Conservation (phyloP, 2,888 invertebrate genomes). For the Drosophila picticornis region DNA sequence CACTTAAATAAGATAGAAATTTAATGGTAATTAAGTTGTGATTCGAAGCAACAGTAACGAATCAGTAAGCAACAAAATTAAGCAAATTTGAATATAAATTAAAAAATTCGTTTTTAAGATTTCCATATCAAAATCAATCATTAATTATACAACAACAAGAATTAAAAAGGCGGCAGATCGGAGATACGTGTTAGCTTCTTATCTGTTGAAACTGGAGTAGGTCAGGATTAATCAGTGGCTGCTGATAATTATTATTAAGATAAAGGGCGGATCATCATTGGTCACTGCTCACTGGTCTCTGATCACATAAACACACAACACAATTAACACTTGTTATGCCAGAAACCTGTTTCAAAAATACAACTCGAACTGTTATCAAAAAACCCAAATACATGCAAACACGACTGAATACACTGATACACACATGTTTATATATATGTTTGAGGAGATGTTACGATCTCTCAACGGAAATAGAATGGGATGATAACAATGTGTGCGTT, state of each 20-base stretch:
- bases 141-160: not conserved
- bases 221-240: not conserved
- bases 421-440: not conserved
- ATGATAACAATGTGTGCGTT: conserved; percentile 36
- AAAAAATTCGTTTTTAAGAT: conserved; percentile 30
- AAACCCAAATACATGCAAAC: not conserved
- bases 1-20: not conserved
- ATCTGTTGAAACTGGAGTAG: not conserved
- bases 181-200: not conserved
- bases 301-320: conserved; percentile 12
- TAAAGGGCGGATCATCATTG: not conserved
- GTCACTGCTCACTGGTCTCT: conserved; percentile 1
- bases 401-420: not conserved
- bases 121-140: not conserved
- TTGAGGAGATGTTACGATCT: conserved; percentile 17
- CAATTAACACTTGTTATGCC: not conserved
- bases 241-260: not conserved
- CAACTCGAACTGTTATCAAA: conserved; percentile 18
- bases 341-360: conserved; percentile 39
- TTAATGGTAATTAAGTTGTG: not conserved
- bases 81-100: too few species aligned
- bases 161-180: not conserved
- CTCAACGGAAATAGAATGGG: conserved; percentile 28
- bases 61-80: not conserved
- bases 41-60: not conserved